Evolutionary conservation across 1,140 invertebrate genomes (phyloP).

Genomic region (Apolygus lucorum): DNA sequence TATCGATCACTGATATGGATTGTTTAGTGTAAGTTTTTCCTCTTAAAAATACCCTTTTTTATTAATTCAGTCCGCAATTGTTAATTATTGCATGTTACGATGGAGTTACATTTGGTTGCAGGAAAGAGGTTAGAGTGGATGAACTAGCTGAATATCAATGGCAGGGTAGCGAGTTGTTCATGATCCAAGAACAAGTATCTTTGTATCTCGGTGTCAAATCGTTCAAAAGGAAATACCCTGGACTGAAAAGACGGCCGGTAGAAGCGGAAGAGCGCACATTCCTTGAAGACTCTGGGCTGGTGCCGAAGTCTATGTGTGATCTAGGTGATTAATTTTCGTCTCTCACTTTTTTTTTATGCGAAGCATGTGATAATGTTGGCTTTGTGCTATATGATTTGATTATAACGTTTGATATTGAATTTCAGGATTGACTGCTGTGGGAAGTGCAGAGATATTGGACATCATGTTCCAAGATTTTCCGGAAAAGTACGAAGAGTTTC

Average conservation of each 20-base stretch:
- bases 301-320: constrained; percentile 86
- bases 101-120: constrained; percentile 21
- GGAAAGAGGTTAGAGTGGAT: constrained; percentile 64
- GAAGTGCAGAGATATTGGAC: constrained; percentile 83
- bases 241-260: constrained; percentile 70
- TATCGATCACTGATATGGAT: constrained; percentile 45
- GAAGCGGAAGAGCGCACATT: constrained; percentile 85
- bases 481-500: constrained; percentile 88
- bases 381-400: neutral
- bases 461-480: constrained; percentile 92
- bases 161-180: constrained; percentile 65
- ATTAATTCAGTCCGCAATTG: too few relatives aligned
- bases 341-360: neutral
- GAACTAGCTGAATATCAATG: constrained; percentile 91
- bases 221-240: constrained; percentile 91
- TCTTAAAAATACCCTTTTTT: too few relatives aligned
- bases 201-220: constrained; percentile 88
- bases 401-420: neutral
- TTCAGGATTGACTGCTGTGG: constrained; percentile 77
- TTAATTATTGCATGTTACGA: too few relatives aligned
- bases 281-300: constrained; percentile 71
- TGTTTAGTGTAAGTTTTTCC: constrained; percentile 48
- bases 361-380: neutral
- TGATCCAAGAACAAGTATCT: constrained; percentile 87
- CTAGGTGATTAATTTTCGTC: too few relatives aligned